Evolutionary conservation across 2,797 vertebrate genomes (phyloP).

Genomic region (Loris lydekkerianus): DNA sequence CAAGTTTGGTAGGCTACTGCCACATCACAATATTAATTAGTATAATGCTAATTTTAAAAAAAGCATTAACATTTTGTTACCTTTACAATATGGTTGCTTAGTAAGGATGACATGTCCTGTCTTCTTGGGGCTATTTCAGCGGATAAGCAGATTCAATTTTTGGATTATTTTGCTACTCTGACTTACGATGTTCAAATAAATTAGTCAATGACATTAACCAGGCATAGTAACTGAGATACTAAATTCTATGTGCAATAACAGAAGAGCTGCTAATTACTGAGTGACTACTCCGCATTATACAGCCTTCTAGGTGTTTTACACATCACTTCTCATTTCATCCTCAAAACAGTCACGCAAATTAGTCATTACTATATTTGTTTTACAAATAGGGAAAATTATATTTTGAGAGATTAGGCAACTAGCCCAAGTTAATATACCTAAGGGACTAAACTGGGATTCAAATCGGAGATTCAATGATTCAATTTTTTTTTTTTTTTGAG

Average conservation of each 20-base stretch:
- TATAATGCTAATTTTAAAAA: not conserved
- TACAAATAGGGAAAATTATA: too few species aligned
- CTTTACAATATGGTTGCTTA: slow-evolving; percentile 30
- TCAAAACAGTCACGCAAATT: not conserved
- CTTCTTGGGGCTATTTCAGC: not conserved
- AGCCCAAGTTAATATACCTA: not conserved
- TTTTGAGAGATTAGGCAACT: not conserved
- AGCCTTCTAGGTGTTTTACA: not conserved
- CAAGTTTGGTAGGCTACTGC: not conserved
- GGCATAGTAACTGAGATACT: not conserved
- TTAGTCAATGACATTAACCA: not conserved
- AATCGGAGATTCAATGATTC: not conserved
- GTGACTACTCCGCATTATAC: not conserved
- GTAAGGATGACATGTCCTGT: not conserved
- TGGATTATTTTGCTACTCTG: not conserved
- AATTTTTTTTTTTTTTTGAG: not conserved
- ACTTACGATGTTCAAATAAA: slow-evolving; percentile 6
- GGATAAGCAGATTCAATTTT: not conserved
- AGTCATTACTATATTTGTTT: not conserved
- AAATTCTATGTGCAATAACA: not conserved
- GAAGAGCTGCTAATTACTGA: not conserved
- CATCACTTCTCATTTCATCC: not conserved
- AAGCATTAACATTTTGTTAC: not conserved
- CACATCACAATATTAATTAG: not conserved
- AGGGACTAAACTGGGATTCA: not conserved